These are phyloP conservation scores for Choristoneura rosaceana DNA, from an alignment of 2,888 invertebrate species.

Conservation along the genomic window DNA sequence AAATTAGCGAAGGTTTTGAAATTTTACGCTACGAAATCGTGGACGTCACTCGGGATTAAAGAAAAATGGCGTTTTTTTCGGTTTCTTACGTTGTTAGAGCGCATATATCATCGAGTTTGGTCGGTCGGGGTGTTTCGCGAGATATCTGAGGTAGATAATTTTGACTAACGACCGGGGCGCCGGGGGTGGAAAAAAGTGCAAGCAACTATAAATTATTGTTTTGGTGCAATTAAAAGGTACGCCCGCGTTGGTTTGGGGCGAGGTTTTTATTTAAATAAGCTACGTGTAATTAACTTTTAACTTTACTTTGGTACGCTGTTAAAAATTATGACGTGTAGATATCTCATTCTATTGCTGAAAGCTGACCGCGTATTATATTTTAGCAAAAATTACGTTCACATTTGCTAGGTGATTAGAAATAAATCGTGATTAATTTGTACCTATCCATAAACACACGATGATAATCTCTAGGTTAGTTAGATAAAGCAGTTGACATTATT, in stretches of 20 bases:
- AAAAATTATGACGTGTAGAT: neutral
- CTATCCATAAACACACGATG: too few species aligned
- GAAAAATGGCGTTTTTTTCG: conserved; percentile 56
- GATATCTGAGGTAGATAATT: conserved; percentile 82
- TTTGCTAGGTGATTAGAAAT: neutral
- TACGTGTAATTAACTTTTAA: conserved; percentile 22
- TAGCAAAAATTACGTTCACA: neutral
- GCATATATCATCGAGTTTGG: conserved; percentile 70
- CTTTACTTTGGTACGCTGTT: neutral
- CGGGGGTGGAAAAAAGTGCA: conserved; percentile 70
- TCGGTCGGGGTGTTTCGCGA: conserved; percentile 57
- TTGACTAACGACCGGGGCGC: conserved; percentile 76
- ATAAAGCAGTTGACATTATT: too few species aligned
- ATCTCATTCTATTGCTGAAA: neutral
- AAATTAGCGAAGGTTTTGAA: conserved; percentile 14
- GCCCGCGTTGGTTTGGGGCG: conserved; percentile 45
- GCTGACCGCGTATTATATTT: neutral
- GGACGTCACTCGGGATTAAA: conserved; percentile 71
- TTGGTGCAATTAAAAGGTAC: conserved; percentile 78
- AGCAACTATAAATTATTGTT: conserved; percentile 77
- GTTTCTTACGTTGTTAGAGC: conserved; percentile 69
- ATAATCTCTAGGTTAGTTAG: too few species aligned
- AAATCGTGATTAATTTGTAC: neutral
- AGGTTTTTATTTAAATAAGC: conserved; percentile 43
- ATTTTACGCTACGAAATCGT: conserved; percentile 50